Evolutionary conservation across 2,113 vertebrate species (phyloP).

Genomic region (Cyprinodon tularosa): DNA sequence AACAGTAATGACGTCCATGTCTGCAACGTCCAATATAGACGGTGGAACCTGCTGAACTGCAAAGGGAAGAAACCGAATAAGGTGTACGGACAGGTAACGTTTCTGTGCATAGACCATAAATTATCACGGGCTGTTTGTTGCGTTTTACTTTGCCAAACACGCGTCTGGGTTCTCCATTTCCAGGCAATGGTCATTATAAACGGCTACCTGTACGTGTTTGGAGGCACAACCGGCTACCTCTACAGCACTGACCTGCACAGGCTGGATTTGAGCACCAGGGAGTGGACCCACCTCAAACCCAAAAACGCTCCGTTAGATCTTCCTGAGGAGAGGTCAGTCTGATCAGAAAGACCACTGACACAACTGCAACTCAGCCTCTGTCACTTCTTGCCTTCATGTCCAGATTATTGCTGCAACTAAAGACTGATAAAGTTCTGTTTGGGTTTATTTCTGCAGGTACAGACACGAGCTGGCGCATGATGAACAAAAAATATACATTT

Average conservation of each 20-base stretch:
- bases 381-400: neutral
- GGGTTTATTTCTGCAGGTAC: constrained; percentile 79
- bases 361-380: neutral
- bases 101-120: neutral
- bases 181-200: constrained; percentile 99
- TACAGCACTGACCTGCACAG: constrained; percentile 97
- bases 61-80: constrained; percentile 94
- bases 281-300: constrained; percentile 95
- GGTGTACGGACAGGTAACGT: constrained; percentile 94
- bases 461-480: constrained; percentile 96
- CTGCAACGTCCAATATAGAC: constrained; percentile 94
- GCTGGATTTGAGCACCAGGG: constrained; percentile 92
- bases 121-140: neutral
- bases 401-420: neutral
- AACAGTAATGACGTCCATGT: constrained; percentile 96
- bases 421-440: neutral
- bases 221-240: constrained; percentile 97
- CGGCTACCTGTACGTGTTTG: constrained; percentile 95
- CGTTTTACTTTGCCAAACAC: neutral
- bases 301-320: constrained; percentile 91
- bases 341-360: neutral
- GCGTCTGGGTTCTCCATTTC: neutral
- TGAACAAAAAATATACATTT: constrained; percentile 91
- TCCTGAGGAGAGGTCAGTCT: constrained; percentile 89
- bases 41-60: constrained; percentile 95